Evolutionary conservation across 2,888 invertebrate species (phyloP).

Genomic region (Pristionchus fissidentatus): DNA sequence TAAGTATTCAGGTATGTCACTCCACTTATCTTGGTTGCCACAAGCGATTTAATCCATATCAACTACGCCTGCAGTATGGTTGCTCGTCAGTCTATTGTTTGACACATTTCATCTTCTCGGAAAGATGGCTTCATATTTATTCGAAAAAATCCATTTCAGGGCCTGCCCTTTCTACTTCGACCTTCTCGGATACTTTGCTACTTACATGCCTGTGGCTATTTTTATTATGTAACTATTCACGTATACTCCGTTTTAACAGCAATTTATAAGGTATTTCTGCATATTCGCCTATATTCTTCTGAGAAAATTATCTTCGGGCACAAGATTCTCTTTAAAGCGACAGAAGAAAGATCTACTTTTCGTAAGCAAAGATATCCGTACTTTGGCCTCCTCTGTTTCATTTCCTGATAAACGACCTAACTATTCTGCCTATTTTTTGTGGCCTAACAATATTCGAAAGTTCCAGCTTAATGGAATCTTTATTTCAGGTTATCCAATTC

Average conservation of each 20-base stretch:
- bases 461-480: not conserved
- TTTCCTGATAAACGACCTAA: no score
- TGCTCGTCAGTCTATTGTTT: conserved; percentile 43
- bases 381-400: no score
- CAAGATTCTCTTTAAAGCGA: not conserved
- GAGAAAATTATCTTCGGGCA: not conserved
- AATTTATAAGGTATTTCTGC: not conserved
- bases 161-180: conserved; percentile 26
- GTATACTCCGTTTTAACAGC: no score
- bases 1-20: not conserved
- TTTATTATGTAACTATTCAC: conserved; percentile 3
- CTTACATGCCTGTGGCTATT: not conserved
- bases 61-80: conserved; percentile 13
- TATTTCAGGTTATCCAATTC: not conserved
- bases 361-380: not conserved
- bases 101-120: no score
- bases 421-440: no score
- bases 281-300: not conserved
- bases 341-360: not conserved
- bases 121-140: no score
- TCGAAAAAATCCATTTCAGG: no score
- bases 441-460: no score
- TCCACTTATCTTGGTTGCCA: conserved; percentile 24
- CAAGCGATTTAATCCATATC: conserved; percentile 32
- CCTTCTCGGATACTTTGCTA: conserved; percentile 10